Evolutionary conservation across 92 coral and sea anemone species (phyloP).

Genomic region (Zoanthus sociatus): DNA sequence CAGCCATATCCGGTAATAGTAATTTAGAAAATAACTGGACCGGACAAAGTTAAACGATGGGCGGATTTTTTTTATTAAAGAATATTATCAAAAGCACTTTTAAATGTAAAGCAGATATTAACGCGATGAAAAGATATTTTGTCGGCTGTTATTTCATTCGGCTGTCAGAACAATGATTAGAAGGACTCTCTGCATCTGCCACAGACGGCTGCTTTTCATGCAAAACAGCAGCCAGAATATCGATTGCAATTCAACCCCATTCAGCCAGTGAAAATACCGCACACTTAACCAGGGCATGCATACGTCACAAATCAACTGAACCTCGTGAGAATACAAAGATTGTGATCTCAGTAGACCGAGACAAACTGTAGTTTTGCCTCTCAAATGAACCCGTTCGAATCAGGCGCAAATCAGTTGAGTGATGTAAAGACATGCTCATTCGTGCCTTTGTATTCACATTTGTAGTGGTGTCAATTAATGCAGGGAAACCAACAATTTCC

Average conservation of each 20-base stretch:
- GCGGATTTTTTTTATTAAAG: not conserved
- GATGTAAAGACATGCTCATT: slow-evolving; percentile 44
- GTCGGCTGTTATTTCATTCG: not conserved
- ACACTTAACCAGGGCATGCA: slow-evolving; percentile 20
- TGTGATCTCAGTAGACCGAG: slow-evolving; percentile 39
- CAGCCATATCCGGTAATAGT: not conserved
- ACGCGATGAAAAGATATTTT: not conserved
- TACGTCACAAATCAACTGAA: slow-evolving; percentile 41
- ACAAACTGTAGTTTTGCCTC: slow-evolving; percentile 31
- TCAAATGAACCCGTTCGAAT: slow-evolving; percentile 23
- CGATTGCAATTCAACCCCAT: slow-evolving; percentile 28
- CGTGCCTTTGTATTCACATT: slow-evolving; percentile 17
- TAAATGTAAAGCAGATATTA: not conserved
- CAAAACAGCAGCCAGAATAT: slow-evolving; percentile 38
- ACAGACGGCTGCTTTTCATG: slow-evolving; percentile 47
- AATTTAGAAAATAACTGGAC: slow-evolving; percentile 19
- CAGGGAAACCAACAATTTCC: not conserved
- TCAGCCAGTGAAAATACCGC: slow-evolving; percentile 20
- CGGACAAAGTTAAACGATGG: slow-evolving; percentile 19
- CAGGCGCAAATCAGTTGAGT: slow-evolving; percentile 30
- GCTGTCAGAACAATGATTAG: slow-evolving; percentile 26
- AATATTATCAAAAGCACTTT: not conserved
- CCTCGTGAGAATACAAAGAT: slow-evolving; percentile 37
- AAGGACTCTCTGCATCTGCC: not conserved
- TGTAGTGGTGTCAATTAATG: not conserved